Evolutionary conservation across 37 sponge, comb jelly and placozoan genomes (phyloP), one percentile per base, ranked within the genome.

Genomic region (Ephydatia muelleri): DNA sequence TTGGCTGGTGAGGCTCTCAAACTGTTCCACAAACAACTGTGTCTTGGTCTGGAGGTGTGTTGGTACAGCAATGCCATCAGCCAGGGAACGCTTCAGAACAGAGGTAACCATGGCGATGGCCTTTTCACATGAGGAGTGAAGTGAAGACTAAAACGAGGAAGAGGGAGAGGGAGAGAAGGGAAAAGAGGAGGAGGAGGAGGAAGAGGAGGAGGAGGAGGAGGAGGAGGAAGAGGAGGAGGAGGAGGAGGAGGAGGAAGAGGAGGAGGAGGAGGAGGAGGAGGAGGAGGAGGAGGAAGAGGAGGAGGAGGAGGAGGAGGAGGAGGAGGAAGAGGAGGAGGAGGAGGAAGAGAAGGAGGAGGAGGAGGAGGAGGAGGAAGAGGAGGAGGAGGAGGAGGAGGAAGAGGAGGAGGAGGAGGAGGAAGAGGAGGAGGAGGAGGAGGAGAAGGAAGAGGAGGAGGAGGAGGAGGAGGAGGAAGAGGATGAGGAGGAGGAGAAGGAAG

Each of bases 61-160:
- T 22, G 80, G 87, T 6, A 84, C 26, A 22, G 75, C 68, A 8
- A 49, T 75, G 26, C 8, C 67, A 57, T 77, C 33, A 22, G 79
- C 3, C 39, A 68, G n/a, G 14, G 25, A 25, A 76, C 76, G 81
- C 77, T 76, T 40, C 36, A 64, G 26, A 3, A 81, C 57, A 29
- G 47, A 47, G 68, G 75, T 75, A 1, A 48, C 27, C 76, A 82
- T 36, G 49, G 38, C 23, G 30, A 82, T 22, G 33, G 49, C 25
- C 5, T 70, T 23, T 49, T 82, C 69, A 68, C 77, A 81, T 5
- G 23, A 38, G 33, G 35, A 68, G 57, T 81, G 82, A 33, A 87
- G 73, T 5, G 67, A 12, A 16, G 25, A 36, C 86, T 83, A 43
- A 9, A 9, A 13, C 4, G 38, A 34, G 75, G 31, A 36, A 74